Percentiles rank a stretch among this genome's conserved stretches.
phyloP scores from a whole-genome alignment of 1,140 invertebrate species.

The Eurytemora carolleeae region DNA sequence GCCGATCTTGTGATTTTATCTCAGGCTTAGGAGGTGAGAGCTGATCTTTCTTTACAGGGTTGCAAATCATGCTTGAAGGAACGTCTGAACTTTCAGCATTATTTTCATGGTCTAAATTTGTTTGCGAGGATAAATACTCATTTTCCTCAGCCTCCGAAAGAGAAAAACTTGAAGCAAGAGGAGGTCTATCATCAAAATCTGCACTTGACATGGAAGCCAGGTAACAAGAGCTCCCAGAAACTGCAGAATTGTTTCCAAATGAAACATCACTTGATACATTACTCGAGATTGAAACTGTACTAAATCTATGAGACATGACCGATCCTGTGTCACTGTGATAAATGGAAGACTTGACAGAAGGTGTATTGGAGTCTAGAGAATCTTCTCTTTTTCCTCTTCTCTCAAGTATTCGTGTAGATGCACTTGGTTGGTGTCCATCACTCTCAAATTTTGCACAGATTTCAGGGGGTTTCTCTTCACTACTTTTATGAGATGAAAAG shows the following conservation, averaged over 20 bases:
- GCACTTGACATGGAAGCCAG: conserved; percentile 15
- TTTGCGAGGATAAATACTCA: conserved; percentile 12
- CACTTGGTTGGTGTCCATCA: no score
- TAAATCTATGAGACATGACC: conserved; percentile 10
- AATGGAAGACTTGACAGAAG: conserved; percentile 13
- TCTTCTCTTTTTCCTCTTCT: conserved; percentile 8
- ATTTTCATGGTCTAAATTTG: no score
- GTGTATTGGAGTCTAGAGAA: conserved; percentile 10
- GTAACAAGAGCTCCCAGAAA: conserved; percentile 14
- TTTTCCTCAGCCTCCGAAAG: conserved; percentile 12
- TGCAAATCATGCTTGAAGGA: no score
- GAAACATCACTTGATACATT: conserved; percentile 14
- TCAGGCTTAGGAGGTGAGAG: no score
- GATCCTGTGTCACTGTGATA: conserved; percentile 10
- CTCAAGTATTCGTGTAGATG: not conserved
- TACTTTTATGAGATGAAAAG: no score
- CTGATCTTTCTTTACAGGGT: no score
- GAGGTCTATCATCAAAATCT: conserved; percentile 13
- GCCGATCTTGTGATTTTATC: no score
- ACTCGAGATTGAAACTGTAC: conserved; percentile 12
- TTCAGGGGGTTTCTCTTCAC: no score
- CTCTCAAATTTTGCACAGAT: no score
- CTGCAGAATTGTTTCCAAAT: conserved; percentile 1
- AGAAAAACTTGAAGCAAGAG: conserved; percentile 7
- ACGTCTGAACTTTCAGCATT: no score